phyloP scores from a whole-genome alignment of 2,113 vertebrate genomes.

The Aphelocoma coerulescens region DNA sequence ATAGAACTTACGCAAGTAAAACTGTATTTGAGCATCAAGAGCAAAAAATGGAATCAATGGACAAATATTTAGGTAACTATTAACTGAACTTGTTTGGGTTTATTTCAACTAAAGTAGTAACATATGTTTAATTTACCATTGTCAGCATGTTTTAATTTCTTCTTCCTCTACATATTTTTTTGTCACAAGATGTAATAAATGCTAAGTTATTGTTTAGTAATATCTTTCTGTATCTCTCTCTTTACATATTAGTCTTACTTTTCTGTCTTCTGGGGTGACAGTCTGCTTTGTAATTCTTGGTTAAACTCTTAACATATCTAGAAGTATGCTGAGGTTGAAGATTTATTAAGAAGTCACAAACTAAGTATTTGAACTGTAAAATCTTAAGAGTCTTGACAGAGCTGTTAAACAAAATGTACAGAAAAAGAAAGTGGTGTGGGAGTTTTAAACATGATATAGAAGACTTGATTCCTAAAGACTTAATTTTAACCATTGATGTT shows the following conservation, averaged over 20 bases:
- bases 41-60: constrained; percentile 65
- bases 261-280: not conserved
- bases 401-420: not conserved
- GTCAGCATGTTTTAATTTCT: not conserved
- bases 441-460: not conserved
- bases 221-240: not conserved
- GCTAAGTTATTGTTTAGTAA: not conserved
- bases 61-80: constrained; percentile 79
- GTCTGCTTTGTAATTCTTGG: not conserved
- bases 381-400: not conserved
- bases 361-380: not conserved
- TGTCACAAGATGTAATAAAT: not conserved
- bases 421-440: not conserved
- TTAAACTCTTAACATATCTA: not conserved
- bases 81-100: not conserved
- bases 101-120: not conserved
- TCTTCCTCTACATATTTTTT: not conserved
- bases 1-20: not conserved
- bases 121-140: not conserved
- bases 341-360: not conserved
- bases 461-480: not conserved
- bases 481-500: not conserved
- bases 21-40: not conserved
- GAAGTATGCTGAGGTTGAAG: not conserved
- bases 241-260: not conserved